phyloP scores from a whole-genome alignment of 2,113 vertebrate species.

The Eubucco bourcierii region DNA sequence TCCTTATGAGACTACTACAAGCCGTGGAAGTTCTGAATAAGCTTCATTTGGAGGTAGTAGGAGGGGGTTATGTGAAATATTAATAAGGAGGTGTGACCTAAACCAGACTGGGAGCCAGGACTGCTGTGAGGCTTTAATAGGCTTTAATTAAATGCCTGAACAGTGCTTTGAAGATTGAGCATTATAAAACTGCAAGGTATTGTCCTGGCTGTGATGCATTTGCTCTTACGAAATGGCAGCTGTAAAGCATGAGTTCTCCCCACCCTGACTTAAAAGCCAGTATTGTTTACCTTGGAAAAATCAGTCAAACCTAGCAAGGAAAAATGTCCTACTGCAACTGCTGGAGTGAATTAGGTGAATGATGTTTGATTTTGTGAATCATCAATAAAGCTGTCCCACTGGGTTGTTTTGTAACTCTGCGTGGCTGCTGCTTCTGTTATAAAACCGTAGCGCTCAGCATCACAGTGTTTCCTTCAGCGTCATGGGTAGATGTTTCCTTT shows the following conservation, averaged over 20 bases:
- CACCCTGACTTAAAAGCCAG: neutral
- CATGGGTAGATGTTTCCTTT: neutral
- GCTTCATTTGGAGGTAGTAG: neutral
- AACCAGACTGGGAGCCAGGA: neutral
- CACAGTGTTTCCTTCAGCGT: neutral
- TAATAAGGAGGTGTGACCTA: neutral
- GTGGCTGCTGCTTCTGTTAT: neutral
- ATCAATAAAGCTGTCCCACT: constrained; percentile 38
- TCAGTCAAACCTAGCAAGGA: neutral
- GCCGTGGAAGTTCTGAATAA: neutral
- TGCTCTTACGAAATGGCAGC: neutral
- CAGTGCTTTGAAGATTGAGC: neutral
- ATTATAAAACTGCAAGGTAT: neutral
- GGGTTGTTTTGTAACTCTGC: constrained; percentile 10
- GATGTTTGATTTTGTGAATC: constrained; percentile 30
- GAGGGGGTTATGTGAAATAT: neutral
- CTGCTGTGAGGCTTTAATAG: neutral
- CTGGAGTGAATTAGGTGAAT: neutral
- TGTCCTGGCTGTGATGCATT: neutral
- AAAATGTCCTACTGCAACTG: neutral
- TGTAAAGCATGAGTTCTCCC: neutral
- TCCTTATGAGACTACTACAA: neutral
- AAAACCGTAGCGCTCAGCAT: neutral
- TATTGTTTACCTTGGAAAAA: neutral
- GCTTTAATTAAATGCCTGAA: neutral